phyloP scores from a whole-genome alignment of 2,888 invertebrate species.

The Eupithecia insigniata region DNA sequence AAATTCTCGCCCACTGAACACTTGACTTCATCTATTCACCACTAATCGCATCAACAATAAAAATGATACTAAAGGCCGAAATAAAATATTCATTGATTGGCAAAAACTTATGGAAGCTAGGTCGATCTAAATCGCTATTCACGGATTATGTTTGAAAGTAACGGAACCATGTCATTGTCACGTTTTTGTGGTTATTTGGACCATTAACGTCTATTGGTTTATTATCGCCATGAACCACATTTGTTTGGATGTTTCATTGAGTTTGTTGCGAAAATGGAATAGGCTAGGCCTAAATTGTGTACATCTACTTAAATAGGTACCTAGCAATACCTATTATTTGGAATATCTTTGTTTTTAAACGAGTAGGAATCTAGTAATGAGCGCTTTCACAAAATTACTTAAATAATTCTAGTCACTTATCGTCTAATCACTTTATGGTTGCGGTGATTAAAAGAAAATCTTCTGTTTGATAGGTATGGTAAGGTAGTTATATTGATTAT shows the following conservation, averaged over 20 bases:
- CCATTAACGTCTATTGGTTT: constrained; percentile 50
- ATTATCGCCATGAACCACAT: constrained; percentile 64
- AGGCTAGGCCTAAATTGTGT: neutral
- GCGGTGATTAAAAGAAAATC: neutral
- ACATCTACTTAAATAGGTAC: no score
- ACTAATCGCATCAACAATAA: neutral
- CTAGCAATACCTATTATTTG: neutral
- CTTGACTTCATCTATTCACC: neutral
- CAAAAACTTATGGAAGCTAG: neutral
- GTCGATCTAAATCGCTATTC: constrained; percentile 12
- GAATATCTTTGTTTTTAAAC: neutral
- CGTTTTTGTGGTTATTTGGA: constrained; percentile 50
- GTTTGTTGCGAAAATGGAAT: constrained; percentile 16
- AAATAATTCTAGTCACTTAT: no score
- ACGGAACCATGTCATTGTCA: constrained; percentile 59
- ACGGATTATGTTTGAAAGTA: constrained; percentile 23
- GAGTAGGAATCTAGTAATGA: neutral
- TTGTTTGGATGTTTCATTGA: constrained; percentile 34
- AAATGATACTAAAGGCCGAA: neutral
- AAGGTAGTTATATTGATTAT: constrained; percentile 21
- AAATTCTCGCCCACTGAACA: neutral
- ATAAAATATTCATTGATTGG: neutral
- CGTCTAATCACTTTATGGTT: neutral
- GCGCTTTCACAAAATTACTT: no score
- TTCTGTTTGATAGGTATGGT: constrained; percentile 18